Evolutionary conservation across 2,797 vertebrate genomes (phyloP), one percentile per base, ranked within the genome.

Genomic region (Huso huso): DNA sequence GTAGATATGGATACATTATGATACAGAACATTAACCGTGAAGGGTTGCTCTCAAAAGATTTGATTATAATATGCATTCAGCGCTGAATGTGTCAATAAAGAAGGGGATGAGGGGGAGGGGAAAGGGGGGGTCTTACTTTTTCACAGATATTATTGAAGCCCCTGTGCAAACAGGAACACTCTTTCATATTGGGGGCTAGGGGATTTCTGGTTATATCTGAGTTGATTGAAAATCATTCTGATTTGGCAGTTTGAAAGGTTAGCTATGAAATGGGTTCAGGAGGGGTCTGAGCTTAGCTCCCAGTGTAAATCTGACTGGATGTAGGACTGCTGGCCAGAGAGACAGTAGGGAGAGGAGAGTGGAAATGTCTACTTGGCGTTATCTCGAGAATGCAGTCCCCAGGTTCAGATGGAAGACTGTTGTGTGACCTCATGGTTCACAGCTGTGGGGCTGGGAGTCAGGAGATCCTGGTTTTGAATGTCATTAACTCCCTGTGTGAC

Each of bases 401-500:
- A 37, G 66, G 69, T 76, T 70, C 63, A 61, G 64, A 69, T 69
- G 61, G 62, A 64, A 59, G 57, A 52, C 62, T 60, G 64, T 51
- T 58, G 37, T 55, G 15, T 64, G 68, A 62, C 71, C 65, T 55
- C 18, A 55, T 67, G 51, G 62, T 70, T 70, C 65, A 65, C 60
- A 52, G 68, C 52, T 58, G 64, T 62, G 48, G 37, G 68, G 65
- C 51, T 72, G 63, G 67, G 66, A 68, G 74, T 69, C 72, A 70
- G 74, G 76, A 79, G 81, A 76, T 81, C 75, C 79, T 65, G 71
- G 66, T 72, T 86, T 82, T 81, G 82, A 87, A 88, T 87, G 85
- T 73, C 78, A 86, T 87, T 88, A 86, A 88, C 86, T 84, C 75
- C 75, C 76, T 69, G 59, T 75, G 77, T 81, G 84, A 86, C 84